Conservation (phyloP, 2,113 vertebrate genomes). For the Etia nguti region DNA sequence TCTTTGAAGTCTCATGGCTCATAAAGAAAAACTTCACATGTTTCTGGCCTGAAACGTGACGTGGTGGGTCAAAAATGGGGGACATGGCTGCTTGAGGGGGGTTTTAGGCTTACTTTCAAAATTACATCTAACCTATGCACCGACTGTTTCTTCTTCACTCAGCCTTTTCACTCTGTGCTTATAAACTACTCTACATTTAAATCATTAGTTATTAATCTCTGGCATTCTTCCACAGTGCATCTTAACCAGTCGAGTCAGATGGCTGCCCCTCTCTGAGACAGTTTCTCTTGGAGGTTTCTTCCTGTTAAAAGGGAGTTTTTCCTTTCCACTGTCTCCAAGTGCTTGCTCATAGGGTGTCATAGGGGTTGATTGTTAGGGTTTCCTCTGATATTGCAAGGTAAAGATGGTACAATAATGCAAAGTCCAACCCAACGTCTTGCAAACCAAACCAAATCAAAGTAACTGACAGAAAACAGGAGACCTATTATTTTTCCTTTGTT, state of each 20-base stretch:
- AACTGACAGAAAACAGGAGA: neutral
- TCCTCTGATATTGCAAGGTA: neutral
- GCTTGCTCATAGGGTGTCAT: neutral
- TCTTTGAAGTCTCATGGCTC: slow-evolving; percentile 18
- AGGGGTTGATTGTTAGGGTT: neutral
- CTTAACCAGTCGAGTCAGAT: neutral
- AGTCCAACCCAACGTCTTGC: neutral
- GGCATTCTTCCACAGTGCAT: neutral
- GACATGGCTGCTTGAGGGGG: neutral
- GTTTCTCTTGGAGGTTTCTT: neutral
- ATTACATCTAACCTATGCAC: neutral
- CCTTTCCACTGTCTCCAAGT: neutral
- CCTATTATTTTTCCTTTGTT: neutral
- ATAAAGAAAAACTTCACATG: neutral
- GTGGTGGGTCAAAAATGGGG: neutral
- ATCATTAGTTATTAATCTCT: neutral
- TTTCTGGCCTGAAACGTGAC: neutral
- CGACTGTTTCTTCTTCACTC: neutral
- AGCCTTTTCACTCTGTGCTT: neutral
- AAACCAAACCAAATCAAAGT: neutral
- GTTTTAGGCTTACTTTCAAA: neutral
- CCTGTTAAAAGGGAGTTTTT: neutral
- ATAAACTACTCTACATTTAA: neutral
- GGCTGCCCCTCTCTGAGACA: neutral
- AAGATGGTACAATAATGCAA: neutral